Percentiles rank a stretch among this genome's conserved stretches.
These are phyloP conservation scores for Chionoecetes opilio DNA, from an alignment of 1,140 invertebrate genomes.

Conservation along the genomic window DNA sequence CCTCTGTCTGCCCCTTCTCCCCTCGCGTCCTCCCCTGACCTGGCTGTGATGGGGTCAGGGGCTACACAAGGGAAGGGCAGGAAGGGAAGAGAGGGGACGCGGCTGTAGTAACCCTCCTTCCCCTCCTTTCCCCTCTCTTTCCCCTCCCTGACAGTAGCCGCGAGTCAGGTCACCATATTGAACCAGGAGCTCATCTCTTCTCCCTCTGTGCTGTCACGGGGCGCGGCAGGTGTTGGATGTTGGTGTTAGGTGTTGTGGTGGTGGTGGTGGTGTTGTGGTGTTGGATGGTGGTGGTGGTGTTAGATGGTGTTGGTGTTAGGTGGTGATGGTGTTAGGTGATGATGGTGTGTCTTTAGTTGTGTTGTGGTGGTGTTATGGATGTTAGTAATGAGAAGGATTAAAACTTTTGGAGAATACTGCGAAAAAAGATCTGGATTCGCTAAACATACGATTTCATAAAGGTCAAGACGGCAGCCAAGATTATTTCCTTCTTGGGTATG, in stretches of 20 bases:
- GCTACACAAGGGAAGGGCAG: neutral
- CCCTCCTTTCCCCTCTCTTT: neutral
- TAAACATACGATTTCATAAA: too few species aligned
- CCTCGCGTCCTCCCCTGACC: neutral
- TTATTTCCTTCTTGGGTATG: too few species aligned
- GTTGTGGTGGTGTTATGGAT: neutral
- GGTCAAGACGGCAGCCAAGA: too few species aligned
- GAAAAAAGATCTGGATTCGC: too few species aligned
- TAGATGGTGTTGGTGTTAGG: neutral
- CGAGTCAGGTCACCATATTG: neutral
- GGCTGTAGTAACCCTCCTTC: neutral
- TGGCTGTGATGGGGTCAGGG: neutral
- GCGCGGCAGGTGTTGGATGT: neutral
- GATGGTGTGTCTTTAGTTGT: neutral
- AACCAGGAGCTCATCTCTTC: neutral
- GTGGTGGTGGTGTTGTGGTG: neutral
- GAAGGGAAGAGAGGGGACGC: neutral
- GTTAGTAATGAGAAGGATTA: too few species aligned
- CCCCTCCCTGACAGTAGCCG: neutral
- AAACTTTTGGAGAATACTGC: too few species aligned
- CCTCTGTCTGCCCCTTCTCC: neutral
- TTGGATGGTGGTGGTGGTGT: neutral
- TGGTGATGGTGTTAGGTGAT: conserved; percentile 4
- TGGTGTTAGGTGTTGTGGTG: neutral
- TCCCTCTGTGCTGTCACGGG: neutral